Evolutionary conservation across 2,113 vertebrate species (phyloP).

Genomic region (Jacana jacana): DNA sequence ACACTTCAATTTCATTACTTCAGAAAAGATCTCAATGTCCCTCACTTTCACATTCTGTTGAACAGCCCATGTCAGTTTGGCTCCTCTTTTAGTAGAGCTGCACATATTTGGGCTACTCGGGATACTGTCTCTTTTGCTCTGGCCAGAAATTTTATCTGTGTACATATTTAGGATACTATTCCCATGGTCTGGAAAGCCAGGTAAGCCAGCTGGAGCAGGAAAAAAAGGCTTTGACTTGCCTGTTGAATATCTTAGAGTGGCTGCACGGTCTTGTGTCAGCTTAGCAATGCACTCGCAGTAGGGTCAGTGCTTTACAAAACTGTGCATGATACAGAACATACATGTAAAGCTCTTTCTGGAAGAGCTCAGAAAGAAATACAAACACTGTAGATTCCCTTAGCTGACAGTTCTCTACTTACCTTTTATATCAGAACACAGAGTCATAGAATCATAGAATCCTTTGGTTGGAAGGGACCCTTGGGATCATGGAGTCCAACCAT

Average conservation of each 20-base stretch:
- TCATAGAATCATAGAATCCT: no score
- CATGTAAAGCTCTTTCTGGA: not conserved
- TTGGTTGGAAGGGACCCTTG: no score
- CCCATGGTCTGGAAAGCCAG: not conserved
- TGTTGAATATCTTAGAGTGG: not conserved
- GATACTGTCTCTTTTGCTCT: not conserved
- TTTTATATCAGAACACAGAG: no score
- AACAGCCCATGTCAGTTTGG: not conserved
- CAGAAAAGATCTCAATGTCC: not conserved
- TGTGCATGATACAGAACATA: not conserved
- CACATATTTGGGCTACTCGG: not conserved
- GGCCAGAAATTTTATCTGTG: not conserved
- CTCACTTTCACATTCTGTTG: not conserved
- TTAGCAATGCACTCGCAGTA: not conserved
- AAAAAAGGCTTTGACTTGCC: not conserved
- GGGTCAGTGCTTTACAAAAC: not conserved
- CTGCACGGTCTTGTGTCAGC: not conserved
- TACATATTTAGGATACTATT: not conserved
- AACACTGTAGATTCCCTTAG: not conserved
- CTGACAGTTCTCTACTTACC: not conserved
- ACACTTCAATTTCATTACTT: not conserved
- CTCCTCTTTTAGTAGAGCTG: not conserved
- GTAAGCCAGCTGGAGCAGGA: not conserved
- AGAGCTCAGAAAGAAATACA: not conserved
- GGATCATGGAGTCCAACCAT: no score